These are phyloP conservation scores for Indicator indicator DNA, from an alignment of 2,113 vertebrate species.

Conservation along the genomic window DNA sequence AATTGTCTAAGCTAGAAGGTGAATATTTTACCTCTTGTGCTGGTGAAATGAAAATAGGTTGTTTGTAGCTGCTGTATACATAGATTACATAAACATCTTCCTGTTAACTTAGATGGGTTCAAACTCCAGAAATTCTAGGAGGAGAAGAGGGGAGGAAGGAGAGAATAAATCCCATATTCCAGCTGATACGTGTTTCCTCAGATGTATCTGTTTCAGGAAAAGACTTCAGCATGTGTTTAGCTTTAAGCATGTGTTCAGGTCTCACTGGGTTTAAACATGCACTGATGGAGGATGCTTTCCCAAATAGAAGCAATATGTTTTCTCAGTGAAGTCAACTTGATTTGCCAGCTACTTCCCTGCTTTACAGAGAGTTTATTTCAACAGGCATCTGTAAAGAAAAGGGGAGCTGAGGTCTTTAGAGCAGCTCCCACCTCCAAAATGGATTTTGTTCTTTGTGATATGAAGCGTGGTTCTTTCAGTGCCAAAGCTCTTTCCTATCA, in stretches of 20 bases:
- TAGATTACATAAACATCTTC: slow-evolving; percentile 6
- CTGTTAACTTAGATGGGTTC: neutral
- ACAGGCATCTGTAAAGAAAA: neutral
- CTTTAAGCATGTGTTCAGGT: slow-evolving; percentile 45
- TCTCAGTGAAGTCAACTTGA: neutral
- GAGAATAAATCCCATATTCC: slow-evolving; percentile 34
- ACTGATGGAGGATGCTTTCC: neutral
- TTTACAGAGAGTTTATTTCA: neutral
- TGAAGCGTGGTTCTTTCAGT: neutral
- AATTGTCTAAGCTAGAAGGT: slow-evolving; percentile 16
- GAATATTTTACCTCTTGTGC: neutral
- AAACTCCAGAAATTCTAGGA: neutral
- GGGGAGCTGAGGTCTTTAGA: neutral
- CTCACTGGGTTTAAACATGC: slow-evolving; percentile 39
- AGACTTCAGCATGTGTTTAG: slow-evolving; percentile 35
- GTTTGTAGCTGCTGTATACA: neutral
- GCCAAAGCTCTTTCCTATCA: neutral
- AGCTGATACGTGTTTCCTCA: slow-evolving; percentile 28
- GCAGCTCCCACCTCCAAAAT: neutral
- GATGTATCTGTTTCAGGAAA: slow-evolving; percentile 41
- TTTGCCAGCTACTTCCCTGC: neutral
- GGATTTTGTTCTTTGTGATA: neutral
- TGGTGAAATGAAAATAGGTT: neutral
- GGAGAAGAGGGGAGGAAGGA: neutral
- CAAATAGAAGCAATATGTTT: slow-evolving; percentile 53